Conservation (phyloP, 2,888 invertebrate species). For the Aporophyla nigra region DNA sequence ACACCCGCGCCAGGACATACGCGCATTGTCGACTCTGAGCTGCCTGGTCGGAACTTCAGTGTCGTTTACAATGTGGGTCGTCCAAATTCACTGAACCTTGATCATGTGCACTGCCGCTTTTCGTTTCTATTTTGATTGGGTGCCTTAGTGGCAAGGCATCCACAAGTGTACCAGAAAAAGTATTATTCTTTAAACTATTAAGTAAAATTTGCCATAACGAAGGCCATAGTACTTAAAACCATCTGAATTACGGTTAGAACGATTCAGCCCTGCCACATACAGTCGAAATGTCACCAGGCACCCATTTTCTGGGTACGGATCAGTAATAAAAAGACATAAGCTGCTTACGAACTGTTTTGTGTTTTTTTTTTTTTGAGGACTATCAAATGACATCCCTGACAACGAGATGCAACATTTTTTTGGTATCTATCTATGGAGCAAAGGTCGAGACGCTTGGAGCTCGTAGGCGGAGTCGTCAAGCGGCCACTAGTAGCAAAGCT, state of each 20-base stretch:
- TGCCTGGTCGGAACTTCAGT: not conserved
- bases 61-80: not conserved
- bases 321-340: not conserved
- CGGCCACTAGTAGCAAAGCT: not conserved
- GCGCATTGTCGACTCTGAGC: not conserved
- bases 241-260: not conserved
- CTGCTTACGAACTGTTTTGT: not conserved
- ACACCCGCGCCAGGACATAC: no score
- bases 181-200: not conserved
- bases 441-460: not conserved
- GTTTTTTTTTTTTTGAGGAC: not conserved
- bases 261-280: not conserved
- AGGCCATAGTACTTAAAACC: not conserved
- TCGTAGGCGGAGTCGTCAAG: constrained; percentile 2
- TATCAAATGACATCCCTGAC: not conserved
- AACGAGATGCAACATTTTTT: not conserved
- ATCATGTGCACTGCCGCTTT: not conserved
- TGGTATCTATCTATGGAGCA: not conserved
- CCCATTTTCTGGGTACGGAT: not conserved
- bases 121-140: not conserved
- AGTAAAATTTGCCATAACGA: not conserved
- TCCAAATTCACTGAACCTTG: not conserved
- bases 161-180: not conserved
- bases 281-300: not conserved
- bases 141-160: not conserved